Evolutionary conservation across 2,888 invertebrate species (phyloP).

Genomic region (Cataglyphis altisquamis): DNA sequence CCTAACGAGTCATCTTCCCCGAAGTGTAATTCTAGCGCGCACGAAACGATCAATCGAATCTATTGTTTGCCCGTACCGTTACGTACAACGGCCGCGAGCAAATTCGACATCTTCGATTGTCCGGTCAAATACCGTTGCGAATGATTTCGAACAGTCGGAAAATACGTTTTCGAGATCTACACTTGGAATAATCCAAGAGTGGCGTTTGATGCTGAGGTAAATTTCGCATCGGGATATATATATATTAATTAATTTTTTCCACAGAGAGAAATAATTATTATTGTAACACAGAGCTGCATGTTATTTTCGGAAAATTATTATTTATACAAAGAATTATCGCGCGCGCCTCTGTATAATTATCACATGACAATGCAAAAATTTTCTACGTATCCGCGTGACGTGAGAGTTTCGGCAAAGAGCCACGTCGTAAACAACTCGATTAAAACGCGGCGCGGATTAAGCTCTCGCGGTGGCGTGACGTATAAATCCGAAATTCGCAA

Average conservation of each 20-base stretch:
- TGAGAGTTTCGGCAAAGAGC: conserved; percentile 37
- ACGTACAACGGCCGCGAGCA: conserved; percentile 38
- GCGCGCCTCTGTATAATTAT: not conserved
- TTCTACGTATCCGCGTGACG: conserved; percentile 17
- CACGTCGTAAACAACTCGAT: conserved; percentile 40
- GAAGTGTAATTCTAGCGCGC: conserved; percentile 56
- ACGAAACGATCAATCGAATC: conserved; percentile 58
- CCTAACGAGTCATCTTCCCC: conserved; percentile 53
- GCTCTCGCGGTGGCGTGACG: conserved; percentile 53
- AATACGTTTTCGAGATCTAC: not conserved
- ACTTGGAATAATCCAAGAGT: not conserved
- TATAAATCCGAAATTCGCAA: conserved; percentile 51
- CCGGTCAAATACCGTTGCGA: conserved; percentile 22
- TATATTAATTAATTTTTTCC: not conserved
- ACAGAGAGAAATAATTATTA: not conserved
- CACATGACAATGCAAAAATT: not conserved
- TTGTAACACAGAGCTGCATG: not conserved
- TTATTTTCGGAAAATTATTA: not conserved
- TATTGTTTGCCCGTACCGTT: conserved; percentile 54
- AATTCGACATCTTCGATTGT: conserved; percentile 40
- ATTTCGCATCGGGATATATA: not conserved
- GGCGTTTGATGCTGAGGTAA: not conserved
- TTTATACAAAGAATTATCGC: not conserved
- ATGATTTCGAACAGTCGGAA: conserved; percentile 6
- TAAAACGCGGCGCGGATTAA: conserved; percentile 48